Conservation (phyloP, 2,888 invertebrate species). For the Tipula vernalis region DNA sequence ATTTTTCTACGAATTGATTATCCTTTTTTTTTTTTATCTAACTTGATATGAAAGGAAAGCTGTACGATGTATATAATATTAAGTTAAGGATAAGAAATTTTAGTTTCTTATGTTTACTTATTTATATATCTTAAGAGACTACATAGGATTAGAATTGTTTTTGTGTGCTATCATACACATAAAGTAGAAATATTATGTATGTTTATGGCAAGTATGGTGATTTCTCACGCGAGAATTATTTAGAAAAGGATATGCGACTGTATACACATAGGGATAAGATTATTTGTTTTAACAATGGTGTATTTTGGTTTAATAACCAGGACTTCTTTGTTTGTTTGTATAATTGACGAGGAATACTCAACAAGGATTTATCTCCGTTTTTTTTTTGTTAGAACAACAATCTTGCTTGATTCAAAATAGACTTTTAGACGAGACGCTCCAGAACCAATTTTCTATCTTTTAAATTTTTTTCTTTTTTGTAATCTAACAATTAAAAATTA, state of each 20-base stretch:
- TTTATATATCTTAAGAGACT: neutral
- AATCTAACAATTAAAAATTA: no score
- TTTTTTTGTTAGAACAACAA: no score
- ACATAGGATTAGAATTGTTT: neutral
- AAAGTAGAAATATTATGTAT: neutral
- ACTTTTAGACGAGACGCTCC: no score
- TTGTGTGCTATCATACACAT: neutral
- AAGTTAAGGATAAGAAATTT: neutral
- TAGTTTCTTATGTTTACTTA: neutral
- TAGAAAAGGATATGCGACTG: neutral
- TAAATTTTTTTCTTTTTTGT: no score
- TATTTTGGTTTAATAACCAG: neutral
- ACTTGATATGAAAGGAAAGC: neutral
- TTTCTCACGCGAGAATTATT: neutral
- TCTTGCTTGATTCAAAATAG: no score
- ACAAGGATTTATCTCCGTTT: no score
- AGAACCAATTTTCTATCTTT: no score
- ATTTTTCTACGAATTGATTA: neutral
- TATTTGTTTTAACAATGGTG: neutral
- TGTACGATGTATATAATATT: neutral
- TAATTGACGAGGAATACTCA: no score
- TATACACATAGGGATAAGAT: neutral
- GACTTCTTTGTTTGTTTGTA: no score
- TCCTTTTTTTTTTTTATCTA: neutral
- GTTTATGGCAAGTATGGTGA: neutral